A percentile compares a stretch with the other conserved stretches of the same genome.
Evolutionary conservation across 2,797 vertebrate genomes (phyloP).

Genomic region (Sternarchorhynchus goeldii): DNA sequence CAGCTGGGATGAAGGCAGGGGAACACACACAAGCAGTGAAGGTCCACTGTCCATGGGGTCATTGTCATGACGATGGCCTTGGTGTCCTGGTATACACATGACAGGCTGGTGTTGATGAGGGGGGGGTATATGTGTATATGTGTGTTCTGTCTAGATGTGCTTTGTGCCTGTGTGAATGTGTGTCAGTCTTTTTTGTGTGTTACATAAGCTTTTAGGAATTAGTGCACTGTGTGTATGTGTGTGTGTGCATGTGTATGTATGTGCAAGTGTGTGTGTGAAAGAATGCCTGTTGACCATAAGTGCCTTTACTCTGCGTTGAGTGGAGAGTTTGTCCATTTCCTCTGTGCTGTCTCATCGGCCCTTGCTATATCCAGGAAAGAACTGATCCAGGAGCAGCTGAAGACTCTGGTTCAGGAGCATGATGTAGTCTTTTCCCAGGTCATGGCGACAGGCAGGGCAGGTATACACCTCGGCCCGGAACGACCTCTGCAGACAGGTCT

Average conservation of each 20-base stretch:
- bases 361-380: slow-evolving; percentile 99
- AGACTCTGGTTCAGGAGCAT: slow-evolving; percentile 94
- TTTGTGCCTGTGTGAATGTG: slow-evolving; percentile 20
- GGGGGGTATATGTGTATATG: slow-evolving; percentile 27
- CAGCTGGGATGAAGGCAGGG: not conserved
- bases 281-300: slow-evolving; percentile 9
- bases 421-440: slow-evolving; percentile 91
- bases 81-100: slow-evolving; percentile 59
- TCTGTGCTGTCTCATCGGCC: slow-evolving; percentile 85
- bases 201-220: not conserved
- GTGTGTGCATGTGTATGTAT: slow-evolving; percentile 18
- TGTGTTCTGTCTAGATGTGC: slow-evolving; percentile 27
- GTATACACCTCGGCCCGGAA: slow-evolving; percentile 95
- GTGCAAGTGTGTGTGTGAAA: slow-evolving; percentile 20
- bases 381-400: slow-evolving; percentile 95
- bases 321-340: slow-evolving; percentile 37
- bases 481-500: slow-evolving; percentile 96
- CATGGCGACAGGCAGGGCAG: slow-evolving; percentile 94
- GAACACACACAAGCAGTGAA: slow-evolving; percentile 11
- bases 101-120: slow-evolving; percentile 73
- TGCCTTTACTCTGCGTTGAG: slow-evolving; percentile 29
- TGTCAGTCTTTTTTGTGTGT: slow-evolving; percentile 21
- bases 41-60: slow-evolving; percentile 12
- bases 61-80: slow-evolving; percentile 24
- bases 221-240: slow-evolving; percentile 22